Base-by-base conservation (phyloP, 2,113 vertebrate genomes). In the Semicossyphus pulcher region DNA sequence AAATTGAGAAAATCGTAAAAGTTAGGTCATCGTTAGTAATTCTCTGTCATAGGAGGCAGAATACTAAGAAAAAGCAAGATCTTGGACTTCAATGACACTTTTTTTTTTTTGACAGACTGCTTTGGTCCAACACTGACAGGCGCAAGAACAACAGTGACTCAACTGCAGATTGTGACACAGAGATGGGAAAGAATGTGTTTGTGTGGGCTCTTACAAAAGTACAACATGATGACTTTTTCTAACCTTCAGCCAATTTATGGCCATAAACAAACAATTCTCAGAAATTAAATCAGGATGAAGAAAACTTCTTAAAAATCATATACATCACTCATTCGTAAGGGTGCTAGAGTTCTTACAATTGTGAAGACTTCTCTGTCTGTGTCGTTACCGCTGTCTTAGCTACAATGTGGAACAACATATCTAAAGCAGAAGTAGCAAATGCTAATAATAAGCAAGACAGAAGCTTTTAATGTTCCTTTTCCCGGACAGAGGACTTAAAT, bases 91-190 rank as follows among this genome's bases (percentile, higher is more conserved):
- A 63, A 14, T 59, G 56, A 62, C 54, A 70, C 39, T 53, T 36
- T 21, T 16, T 36, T 16, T 36, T 66, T 76, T 63, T 28, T 41
- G 69, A 56, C 41, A 42, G 34, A 52, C n/a, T 47, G 45, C 34
- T 45, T 10, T 48, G 65, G 60, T 60, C 39, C 54, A 42, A 47
- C 49, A 37, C 60, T 56, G 56, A 60, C 18, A 82, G 80, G 54
- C 39, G 80, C 34, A 45, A 52, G 25, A 53, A 78, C 63, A 72
- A 53, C 29, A 34, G 53, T 84, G 78, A 85, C 60, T 81, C 70
- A 83, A 66, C 39, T 18, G 32, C 12, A 10, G 58, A 70, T 49
- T 76, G 48, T 73, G 54, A 72, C 52, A 80, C 49, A 37, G 54
- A 12, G 61, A 70, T 70, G 58, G 44, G 48, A 61, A 76, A 77